These are phyloP conservation scores for Acronicta alni DNA, from an alignment of 2,888 invertebrate species.

Conservation along the genomic window DNA sequence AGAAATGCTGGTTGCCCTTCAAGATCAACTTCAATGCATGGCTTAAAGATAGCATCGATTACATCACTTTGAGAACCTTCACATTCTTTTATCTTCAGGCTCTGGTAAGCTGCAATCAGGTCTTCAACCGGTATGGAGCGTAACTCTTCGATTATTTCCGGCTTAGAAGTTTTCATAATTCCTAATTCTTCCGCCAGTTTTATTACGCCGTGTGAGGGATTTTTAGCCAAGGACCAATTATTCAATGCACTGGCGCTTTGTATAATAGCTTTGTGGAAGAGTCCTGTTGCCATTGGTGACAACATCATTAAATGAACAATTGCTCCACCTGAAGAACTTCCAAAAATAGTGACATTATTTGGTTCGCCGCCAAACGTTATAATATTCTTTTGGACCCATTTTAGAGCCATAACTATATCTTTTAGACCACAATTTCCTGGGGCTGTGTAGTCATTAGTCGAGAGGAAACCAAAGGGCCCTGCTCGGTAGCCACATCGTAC, in stretches of 20 bases:
- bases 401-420: constrained; percentile 81
- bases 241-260: constrained; percentile 84
- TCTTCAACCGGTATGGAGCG: constrained; percentile 64
- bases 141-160: constrained; percentile 77
- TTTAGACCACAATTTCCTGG: constrained; percentile 85
- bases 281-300: constrained; percentile 83
- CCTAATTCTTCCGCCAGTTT: constrained; percentile 73
- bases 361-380: constrained; percentile 82
- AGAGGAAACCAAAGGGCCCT: constrained; percentile 84
- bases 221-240: constrained; percentile 78
- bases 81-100: constrained; percentile 42
- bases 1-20: constrained; percentile 83
- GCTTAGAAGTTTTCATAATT: constrained; percentile 65
- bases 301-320: constrained; percentile 84
- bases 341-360: constrained; percentile 84
- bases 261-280: constrained; percentile 84
- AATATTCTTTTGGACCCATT: constrained; percentile 84
- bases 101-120: constrained; percentile 68
- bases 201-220: constrained; percentile 70
- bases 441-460: constrained; percentile 78
- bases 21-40: constrained; percentile 81
- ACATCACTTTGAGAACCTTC: constrained; percentile 56
- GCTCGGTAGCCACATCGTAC: constrained; percentile 83
- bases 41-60: constrained; percentile 77
- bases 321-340: constrained; percentile 83